Evolutionary conservation across 2,797 vertebrate species (phyloP).

Genomic region (Paedocypris micromegethes): DNA sequence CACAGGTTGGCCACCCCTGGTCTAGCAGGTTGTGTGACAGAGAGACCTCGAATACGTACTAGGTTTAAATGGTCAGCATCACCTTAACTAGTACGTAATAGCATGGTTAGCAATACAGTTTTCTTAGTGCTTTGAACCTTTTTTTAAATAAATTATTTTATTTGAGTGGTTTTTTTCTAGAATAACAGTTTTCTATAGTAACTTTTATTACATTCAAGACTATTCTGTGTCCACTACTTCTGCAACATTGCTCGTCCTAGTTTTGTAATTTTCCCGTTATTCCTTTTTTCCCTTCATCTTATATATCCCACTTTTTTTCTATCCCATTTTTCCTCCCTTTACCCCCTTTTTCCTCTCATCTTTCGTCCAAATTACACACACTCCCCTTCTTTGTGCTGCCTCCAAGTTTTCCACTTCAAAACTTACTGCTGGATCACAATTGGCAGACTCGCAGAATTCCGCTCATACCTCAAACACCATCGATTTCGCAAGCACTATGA

Average conservation of each 20-base stretch:
- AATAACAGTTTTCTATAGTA: no score
- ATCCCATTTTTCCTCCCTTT: constrained; percentile 12
- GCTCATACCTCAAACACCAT: constrained; percentile 34
- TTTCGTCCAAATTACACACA: not conserved
- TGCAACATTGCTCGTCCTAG: not conserved
- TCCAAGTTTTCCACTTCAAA: constrained; percentile 18
- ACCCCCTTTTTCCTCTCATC: not conserved
- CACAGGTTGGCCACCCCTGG: no score
- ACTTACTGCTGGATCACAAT: constrained; percentile 16
- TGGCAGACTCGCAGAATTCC: constrained; percentile 41
- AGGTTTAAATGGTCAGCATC: no score
- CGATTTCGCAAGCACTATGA: constrained; percentile 21
- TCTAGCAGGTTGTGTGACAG: no score
- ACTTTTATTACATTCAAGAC: no score
- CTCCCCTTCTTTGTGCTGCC: constrained; percentile 18
- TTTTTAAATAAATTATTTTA: no score
- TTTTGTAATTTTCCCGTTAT: not conserved
- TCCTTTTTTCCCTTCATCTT: constrained; percentile 13
- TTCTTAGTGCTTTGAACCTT: no score
- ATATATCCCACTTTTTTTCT: constrained; percentile 4
- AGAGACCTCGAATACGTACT: no score
- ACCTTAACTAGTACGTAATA: no score
- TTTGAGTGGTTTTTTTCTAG: no score
- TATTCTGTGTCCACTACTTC: no score
- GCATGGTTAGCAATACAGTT: no score